Base-by-base conservation (phyloP, 1,140 invertebrate species). In the Apocrypta bakeri region DNA sequence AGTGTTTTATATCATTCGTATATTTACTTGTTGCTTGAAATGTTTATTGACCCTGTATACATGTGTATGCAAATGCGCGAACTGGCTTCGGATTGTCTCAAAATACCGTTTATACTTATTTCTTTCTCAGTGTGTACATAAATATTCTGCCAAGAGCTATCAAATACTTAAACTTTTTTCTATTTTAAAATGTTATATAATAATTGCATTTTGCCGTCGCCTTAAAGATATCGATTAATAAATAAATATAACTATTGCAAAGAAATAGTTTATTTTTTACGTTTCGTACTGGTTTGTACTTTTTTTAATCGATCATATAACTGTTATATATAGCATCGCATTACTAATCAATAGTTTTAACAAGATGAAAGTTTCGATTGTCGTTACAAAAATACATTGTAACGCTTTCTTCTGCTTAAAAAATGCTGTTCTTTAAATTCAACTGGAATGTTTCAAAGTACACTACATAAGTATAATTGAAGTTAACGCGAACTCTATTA, bases 11-110 rank as follows among this genome's bases (percentile, higher is more conserved):
- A 75, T 27, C 48, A 56, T 2, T 24, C 6, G 56, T 37, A 6
- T 61, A 63, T 61, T 71, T 66, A 77, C 48, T 82, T 77, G 81
- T 82, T 82, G 81, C 74, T 77, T 29, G 1, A 68, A 75, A 74
- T 66, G 33, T 8, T 81, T 81, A 27, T 1, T 71, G 21, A 71
- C 69, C 9, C 7, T 79, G n/a, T 80, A 24, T 48, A 37, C 40
- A 31, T 24, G n/a, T 24, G n/a, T 42, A 7, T 42, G 11, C 12
- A 69, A 69, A 33, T 40, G 25, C 37, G n/a, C 31, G 27, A 37
- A 27, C 3, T 40, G 12, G 24, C 14, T 81, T 81, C 48, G 6
- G 17, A 37, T 72, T 79, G 72, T 33, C n/a, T 79, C 12, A 27
- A 29, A 37, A 21, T 37, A 56, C 1, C 9, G 9, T n/a, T 21